A percentile compares a stretch with the other conserved stretches of the same genome.
phyloP scores from a whole-genome alignment of 2,797 vertebrate genomes.

The Lacerta viridis region DNA sequence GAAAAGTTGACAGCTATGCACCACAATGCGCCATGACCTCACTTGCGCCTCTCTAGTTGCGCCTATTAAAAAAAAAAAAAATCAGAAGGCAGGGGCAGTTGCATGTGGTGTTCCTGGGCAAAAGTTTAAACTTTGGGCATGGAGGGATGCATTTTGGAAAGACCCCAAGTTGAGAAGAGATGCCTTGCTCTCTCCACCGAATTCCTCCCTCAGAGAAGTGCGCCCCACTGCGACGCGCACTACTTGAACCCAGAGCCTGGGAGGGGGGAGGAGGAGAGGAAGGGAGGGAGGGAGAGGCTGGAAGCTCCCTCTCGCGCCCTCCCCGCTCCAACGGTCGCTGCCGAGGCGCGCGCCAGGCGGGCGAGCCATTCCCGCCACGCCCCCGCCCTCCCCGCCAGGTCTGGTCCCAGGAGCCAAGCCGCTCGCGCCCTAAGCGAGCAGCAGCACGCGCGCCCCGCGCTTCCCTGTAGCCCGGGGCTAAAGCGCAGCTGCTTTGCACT shows the following conservation, averaged over 20 bases:
- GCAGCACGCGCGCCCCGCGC: conserved; percentile 54
- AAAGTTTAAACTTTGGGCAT: no score
- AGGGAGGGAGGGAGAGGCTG: background rate
- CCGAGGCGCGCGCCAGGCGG: conserved; percentile 52
- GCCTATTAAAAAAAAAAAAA: no score
- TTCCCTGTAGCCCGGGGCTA: conserved; percentile 29
- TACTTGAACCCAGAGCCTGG: background rate
- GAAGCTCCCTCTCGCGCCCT: background rate
- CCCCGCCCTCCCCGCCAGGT: conserved; percentile 59
- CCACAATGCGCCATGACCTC: no score
- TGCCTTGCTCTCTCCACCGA: no score
- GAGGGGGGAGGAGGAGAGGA: background rate
- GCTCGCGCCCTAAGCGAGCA: conserved; percentile 56
- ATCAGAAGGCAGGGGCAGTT: no score
- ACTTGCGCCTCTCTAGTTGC: no score
- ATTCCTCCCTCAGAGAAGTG: background rate
- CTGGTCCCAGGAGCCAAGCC: conserved; percentile 39
- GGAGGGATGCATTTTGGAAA: no score
- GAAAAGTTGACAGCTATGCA: no score
- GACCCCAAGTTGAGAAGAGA: no score
- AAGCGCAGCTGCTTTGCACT: conserved; percentile 6
- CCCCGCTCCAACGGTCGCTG: conserved; percentile 53
- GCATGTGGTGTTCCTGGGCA: no score
- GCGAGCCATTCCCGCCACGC: conserved; percentile 30
- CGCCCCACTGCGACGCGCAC: background rate